phyloP scores from a whole-genome alignment of 2,888 invertebrate species.

The Chrysina gloriosa region DNA sequence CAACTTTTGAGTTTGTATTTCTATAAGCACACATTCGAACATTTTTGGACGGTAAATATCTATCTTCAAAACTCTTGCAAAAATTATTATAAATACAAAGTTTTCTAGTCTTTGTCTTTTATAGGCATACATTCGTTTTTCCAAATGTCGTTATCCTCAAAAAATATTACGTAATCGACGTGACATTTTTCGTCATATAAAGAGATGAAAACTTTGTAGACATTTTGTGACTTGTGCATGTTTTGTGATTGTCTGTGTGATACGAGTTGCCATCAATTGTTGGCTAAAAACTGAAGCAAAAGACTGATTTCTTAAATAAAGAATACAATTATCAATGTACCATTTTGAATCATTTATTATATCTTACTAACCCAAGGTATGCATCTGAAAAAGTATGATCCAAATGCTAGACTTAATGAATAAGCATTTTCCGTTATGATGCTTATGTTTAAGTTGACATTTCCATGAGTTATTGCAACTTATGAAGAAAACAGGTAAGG shows the following conservation, averaged over 20 bases:
- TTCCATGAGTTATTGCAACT: too few species aligned
- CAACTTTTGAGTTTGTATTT: constrained; percentile 36
- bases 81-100: constrained; percentile 45
- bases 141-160: not conserved
- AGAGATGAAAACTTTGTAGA: constrained; percentile 51
- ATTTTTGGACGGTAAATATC: constrained; percentile 48
- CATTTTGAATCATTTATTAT: not conserved
- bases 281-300: constrained; percentile 59
- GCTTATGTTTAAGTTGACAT: too few species aligned
- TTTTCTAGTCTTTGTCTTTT: constrained; percentile 44
- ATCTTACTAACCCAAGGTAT: not conserved
- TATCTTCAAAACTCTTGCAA: constrained; percentile 39
- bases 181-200: constrained; percentile 13
- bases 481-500: too few species aligned
- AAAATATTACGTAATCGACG: not conserved
- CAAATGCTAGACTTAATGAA: too few species aligned
- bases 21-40: constrained; percentile 43
- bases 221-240: constrained; percentile 57
- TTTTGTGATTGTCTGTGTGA: constrained; percentile 63
- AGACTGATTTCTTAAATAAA: constrained; percentile 64
- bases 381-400: too few species aligned
- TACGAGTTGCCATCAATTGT: constrained; percentile 57
- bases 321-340: constrained; percentile 46
- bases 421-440: too few species aligned
- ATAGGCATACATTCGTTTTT: constrained; percentile 8